Evolutionary conservation across 1,140 invertebrate genomes (phyloP), one percentile per base, ranked within the genome.

Genomic region (Zelostemma sp.): DNA sequence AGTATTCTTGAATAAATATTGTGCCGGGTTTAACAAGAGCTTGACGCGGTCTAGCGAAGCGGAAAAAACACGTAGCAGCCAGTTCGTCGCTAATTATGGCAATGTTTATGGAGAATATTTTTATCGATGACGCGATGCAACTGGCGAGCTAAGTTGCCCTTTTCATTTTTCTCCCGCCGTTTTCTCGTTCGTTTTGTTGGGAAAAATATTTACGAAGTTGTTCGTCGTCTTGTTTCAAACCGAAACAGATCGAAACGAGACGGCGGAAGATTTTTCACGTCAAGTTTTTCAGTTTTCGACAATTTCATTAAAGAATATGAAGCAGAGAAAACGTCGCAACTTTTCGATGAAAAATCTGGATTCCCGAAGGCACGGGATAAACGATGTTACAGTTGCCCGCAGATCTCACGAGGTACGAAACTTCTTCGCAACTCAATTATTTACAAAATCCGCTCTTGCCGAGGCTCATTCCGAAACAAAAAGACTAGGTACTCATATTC

Each of bases 1-100:
- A 62, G 40, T 54, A 50, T 53, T n/a, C 47, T 21, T 46, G 66
- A 55, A 70, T 71, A 67, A 79, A 76, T 75, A 76, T 78, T 75
- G 46, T 68, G 54, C 49, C 54, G 45, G 62, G 60, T 76, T 76
- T 73, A 75, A 75, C 65, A 74, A 55, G 58, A 68, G 62, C 61
- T 72, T 64, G 71, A 59, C 76, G 50, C 47, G 63, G 58, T 61
- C 54, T 68, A 78, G 73, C 68, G 68, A 78, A 70, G 63, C 66
- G 63, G 62, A 47, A 66, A 72, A 72, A 70, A 69, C 66, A 53
- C 25, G 53, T 25, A 45, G 47, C 55, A 17, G 16, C 41, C 38
- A 12, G 49, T 59, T 59, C 63, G 33, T 21, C 45, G 73, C 58
- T 67, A 74, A 79, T 78, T 79, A 75, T 63, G 55, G 54, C 48